Evolutionary conservation across 2,888 invertebrate species (phyloP), one percentile per base, ranked within the genome.

Genomic region (Watsonalla binaria): DNA sequence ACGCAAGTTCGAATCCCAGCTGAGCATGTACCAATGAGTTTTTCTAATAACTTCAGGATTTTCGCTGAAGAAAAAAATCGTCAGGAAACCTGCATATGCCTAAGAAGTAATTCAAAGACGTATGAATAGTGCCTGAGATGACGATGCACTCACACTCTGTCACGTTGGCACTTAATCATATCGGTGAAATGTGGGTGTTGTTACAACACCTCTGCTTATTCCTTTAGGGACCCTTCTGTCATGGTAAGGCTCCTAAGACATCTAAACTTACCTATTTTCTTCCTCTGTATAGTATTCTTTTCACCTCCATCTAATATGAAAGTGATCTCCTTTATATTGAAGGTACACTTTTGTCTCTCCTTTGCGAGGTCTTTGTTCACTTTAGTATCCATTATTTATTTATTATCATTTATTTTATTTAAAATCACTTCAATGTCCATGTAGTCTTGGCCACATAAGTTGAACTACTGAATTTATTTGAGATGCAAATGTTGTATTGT

Each of bases 251-350:
- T 24, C 8, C 42, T 1, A 42, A 6, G 15, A 5, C 11, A 37
- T 24, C 34, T 6, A 34, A 47, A 65, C 81, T 76, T 56, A 90
- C 91, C 89, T 51, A 88, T 78, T 63, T 79, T 74, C 56, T 78
- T 94, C 65, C 96, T 92, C 63, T 93, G 92, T 54, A 82, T 72
- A 5, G 96, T 96, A 77, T 93, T 95, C 51, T 94, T 89, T 57
- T 90, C 81, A 0, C 95, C 94, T 0, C 97, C 97, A 75, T 96
- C 95, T 61, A 96, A 83, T 61, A 96, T 92, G 68, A 94, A 80
- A 0, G 96, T 96, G 60, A 97, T 86, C 85, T 97, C 97, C 59
- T 87, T 73, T 0, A 93, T 84, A 78, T 95, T 86, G 75, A 96
- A 96, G 51, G 92, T 93, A 66, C 96, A 95, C 68, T 92, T 93